Conservation (phyloP, 2,113 vertebrate species). For the Podarcis raffonei region DNA sequence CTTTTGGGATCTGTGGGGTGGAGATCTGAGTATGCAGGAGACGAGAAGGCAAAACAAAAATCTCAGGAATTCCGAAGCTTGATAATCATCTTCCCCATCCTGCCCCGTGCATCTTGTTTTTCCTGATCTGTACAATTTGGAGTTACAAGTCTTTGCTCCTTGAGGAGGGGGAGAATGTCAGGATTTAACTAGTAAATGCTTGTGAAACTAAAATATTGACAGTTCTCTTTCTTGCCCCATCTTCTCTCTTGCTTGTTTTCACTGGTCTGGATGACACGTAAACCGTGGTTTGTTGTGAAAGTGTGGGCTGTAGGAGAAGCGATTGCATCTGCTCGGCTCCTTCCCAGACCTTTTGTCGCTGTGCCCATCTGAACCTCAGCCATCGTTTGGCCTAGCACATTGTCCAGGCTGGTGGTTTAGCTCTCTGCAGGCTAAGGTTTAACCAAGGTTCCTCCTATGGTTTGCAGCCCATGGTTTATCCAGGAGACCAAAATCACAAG, state of each 20-base stretch:
- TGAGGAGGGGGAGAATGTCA: not conserved
- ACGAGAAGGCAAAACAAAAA: not conserved
- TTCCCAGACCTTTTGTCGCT: too few species aligned
- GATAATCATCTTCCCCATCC: not conserved
- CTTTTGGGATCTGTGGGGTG: not conserved
- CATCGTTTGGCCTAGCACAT: too few species aligned
- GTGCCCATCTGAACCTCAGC: too few species aligned
- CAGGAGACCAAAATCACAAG: too few species aligned
- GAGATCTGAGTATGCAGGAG: not conserved
- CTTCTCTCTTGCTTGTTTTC: not conserved
- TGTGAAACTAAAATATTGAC: not conserved
- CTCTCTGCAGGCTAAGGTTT: too few species aligned
- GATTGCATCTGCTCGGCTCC: too few species aligned
- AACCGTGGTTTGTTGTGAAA: too few species aligned
- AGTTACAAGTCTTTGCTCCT: not conserved
- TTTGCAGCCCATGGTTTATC: too few species aligned
- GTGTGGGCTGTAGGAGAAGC: too few species aligned
- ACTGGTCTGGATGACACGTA: not conserved
- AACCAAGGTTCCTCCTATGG: too few species aligned
- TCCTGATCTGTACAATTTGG: not conserved
- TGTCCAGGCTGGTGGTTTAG: too few species aligned
- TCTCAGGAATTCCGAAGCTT: not conserved
- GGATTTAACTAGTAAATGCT: not conserved
- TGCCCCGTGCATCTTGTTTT: not conserved
- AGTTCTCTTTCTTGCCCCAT: not conserved